A percentile compares a stretch with the other conserved stretches of the same genome.
phyloP scores from a whole-genome alignment of 2,113 vertebrate species.

The Strix uralensis region DNA sequence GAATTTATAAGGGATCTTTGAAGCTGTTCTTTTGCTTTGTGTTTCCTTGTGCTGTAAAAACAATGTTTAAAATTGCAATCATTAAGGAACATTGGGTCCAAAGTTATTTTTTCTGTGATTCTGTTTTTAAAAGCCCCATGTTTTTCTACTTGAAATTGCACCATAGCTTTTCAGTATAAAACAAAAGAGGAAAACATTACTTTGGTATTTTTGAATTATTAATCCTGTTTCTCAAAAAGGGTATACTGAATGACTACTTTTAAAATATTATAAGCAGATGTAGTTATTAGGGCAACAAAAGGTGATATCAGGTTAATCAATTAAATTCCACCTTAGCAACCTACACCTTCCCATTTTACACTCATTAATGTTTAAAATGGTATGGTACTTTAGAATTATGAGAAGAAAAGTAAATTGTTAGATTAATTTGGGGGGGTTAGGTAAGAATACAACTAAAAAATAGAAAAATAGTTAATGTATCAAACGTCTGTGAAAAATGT shows the following conservation, averaged over 20 bases:
- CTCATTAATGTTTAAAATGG: not conserved
- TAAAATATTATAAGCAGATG: not conserved
- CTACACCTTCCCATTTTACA: not conserved
- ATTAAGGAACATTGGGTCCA: not conserved
- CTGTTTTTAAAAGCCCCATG: rapidly evolving
- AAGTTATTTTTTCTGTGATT: not conserved
- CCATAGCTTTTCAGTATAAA: not conserved
- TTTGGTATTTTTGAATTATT: not conserved
- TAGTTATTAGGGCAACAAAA: not conserved
- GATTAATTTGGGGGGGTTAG: not conserved
- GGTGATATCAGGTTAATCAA: not conserved
- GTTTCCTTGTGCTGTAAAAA: not conserved
- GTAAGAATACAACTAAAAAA: not conserved
- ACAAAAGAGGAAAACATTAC: not conserved
- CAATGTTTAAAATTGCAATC: not conserved
- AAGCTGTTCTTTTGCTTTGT: not conserved
- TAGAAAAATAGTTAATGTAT: not conserved
- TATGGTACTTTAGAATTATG: not conserved
- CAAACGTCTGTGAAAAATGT: rapidly evolving
- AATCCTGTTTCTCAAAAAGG: not conserved
- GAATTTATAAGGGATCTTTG: not conserved
- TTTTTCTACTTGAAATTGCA: not conserved
- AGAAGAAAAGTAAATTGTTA: not conserved
- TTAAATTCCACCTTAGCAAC: not conserved
- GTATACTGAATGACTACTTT: not conserved